phyloP scores from a whole-genome alignment of 2,797 vertebrate species.

The Delichon dasypus region DNA sequence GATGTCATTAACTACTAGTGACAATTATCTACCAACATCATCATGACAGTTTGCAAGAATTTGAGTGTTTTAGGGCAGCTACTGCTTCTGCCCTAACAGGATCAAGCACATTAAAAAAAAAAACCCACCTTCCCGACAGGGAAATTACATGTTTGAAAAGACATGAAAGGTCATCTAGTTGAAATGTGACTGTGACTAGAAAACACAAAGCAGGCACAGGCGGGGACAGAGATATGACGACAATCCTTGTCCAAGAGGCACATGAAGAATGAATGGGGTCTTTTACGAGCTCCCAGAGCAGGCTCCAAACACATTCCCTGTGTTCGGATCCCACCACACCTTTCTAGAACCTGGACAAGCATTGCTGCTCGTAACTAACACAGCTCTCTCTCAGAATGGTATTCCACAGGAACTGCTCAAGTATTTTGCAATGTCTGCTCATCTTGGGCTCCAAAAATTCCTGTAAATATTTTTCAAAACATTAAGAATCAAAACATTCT shows the following conservation, averaged over 20 bases:
- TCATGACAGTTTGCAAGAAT: background rate
- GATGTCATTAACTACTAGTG: background rate
- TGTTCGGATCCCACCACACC: background rate
- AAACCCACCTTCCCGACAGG: rapidly evolving
- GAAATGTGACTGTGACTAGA: background rate
- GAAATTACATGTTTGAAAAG: background rate
- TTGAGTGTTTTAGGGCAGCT: background rate
- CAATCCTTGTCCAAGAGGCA: background rate
- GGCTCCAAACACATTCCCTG: background rate
- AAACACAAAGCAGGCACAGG: rapidly evolving
- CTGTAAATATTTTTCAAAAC: background rate
- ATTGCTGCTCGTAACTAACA: rapidly evolving
- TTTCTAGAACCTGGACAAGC: background rate
- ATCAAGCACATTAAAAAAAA: background rate
- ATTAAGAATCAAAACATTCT: background rate
- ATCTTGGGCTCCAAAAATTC: background rate
- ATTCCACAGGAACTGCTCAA: background rate
- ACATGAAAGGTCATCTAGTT: background rate
- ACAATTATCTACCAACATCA: background rate
- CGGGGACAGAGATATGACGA: rapidly evolving
- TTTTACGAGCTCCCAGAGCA: background rate
- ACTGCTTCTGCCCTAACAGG: background rate
- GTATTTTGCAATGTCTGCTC: background rate
- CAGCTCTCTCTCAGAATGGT: no score
- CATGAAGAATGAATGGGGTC: rapidly evolving